Percentiles rank a stretch among this genome's conserved stretches.
Evolutionary conservation across 1,140 invertebrate species (phyloP).

Genomic region (Aphidius ervi): DNA sequence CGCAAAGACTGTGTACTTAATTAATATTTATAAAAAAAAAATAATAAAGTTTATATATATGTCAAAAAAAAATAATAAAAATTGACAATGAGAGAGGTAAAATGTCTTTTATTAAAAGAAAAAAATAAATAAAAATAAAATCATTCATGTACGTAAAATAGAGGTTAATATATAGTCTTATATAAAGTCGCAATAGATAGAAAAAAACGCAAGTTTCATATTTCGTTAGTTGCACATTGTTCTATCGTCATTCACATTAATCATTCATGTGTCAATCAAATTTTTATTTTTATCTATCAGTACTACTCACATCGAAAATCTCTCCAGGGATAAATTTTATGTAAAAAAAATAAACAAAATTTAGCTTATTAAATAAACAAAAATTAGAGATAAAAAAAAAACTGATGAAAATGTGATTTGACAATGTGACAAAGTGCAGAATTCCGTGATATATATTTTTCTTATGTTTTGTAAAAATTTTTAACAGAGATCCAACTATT

Average conservation of each 20-base stretch:
- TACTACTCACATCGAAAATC: too few relatives aligned
- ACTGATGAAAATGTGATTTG: neutral
- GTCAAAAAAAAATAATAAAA: constrained; percentile 4
- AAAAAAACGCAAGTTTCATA: too few relatives aligned
- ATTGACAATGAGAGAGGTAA: constrained; percentile 15
- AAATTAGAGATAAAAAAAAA: too few relatives aligned
- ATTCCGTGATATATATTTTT: constrained; percentile 19
- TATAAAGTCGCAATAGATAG: too few relatives aligned
- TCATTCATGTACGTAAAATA: constrained; percentile 1
- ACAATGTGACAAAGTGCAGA: constrained; percentile 7
- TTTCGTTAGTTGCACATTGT: too few relatives aligned
- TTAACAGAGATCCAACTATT: neutral
- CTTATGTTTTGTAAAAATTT: constrained; percentile 4
- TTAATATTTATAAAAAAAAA: constrained; percentile 26
- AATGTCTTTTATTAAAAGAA: constrained; percentile 13
- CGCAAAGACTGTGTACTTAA: constrained; percentile 52
- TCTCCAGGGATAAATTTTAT: too few relatives aligned
- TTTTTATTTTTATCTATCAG: too few relatives aligned
- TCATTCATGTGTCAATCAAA: too few relatives aligned
- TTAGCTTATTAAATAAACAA: too few relatives aligned
- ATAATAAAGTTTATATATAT: neutral
- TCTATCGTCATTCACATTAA: too few relatives aligned
- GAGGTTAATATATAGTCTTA: too few relatives aligned
- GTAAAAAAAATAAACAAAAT: too few relatives aligned
- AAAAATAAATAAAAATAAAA: constrained; percentile 16